These are phyloP conservation scores for Tethea ocularis DNA, from an alignment of 2,888 invertebrate genomes.

Conservation along the genomic window DNA sequence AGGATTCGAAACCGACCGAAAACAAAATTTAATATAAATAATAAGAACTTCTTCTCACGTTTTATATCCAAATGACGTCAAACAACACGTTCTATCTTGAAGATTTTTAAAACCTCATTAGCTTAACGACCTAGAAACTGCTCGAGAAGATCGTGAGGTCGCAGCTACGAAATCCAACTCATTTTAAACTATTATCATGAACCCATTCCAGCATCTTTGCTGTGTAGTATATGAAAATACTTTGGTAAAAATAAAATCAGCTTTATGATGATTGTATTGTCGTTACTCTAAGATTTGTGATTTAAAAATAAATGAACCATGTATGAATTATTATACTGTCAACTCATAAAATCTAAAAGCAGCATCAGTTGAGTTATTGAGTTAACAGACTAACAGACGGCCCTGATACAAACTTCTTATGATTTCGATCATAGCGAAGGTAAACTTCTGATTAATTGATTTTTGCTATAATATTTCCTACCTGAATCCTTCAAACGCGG, in stretches of 20 bases:
- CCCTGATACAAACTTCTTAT: not conserved
- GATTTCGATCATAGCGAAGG: not conserved
- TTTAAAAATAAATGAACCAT: not conserved
- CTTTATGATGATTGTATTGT: not conserved
- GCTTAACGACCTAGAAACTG: not conserved
- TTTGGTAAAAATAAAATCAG: not conserved
- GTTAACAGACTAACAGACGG: not conserved
- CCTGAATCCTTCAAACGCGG: too few relatives aligned
- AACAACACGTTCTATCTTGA: not conserved
- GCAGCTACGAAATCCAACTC: not conserved
- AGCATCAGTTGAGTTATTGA: not conserved
- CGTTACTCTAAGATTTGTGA: not conserved
- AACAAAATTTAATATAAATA: not conserved
- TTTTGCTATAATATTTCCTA: too few relatives aligned
- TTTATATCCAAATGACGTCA: not conserved
- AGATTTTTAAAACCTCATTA: not conserved
- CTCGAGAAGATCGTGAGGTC: not conserved
- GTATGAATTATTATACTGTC: not conserved
- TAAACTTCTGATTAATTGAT: too few relatives aligned
- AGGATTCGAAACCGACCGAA: too few relatives aligned
- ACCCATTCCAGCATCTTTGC: not conserved
- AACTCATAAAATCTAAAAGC: conserved; percentile 2
- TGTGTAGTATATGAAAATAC: not conserved
- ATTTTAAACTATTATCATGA: not conserved
- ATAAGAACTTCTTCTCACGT: not conserved